Percentiles rank a stretch among this genome's conserved stretches.
Evolutionary conservation across 2,113 vertebrate species (phyloP).

Genomic region (Neomonachus schauinslandi): DNA sequence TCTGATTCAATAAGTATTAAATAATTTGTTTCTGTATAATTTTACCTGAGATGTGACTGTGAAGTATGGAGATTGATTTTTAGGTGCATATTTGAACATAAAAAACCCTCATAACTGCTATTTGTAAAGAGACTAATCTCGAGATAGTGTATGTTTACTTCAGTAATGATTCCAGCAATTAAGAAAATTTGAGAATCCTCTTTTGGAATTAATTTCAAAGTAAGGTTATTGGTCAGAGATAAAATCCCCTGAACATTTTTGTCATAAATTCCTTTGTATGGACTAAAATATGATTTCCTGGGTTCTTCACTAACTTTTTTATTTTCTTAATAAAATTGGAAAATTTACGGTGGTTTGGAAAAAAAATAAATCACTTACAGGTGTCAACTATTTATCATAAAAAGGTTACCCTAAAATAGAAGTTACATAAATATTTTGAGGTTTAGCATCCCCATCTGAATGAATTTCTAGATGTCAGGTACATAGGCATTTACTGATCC

Average conservation of each 20-base stretch:
- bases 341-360: background rate
- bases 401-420: background rate
- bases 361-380: background rate
- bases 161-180: background rate
- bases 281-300: background rate
- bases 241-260: background rate
- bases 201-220: conserved; percentile 37
- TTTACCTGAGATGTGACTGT: background rate
- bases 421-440: background rate
- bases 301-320: background rate
- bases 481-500: background rate
- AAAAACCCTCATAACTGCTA: background rate
- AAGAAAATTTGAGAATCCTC: background rate
- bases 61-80: conserved; percentile 7
- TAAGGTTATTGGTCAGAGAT: background rate
- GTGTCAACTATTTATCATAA: background rate
- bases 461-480: background rate
- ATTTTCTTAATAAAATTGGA: background rate
- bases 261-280: background rate
- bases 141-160: background rate
- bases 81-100: background rate
- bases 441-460: background rate
- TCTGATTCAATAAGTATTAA: conserved; percentile 41
- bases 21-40: conserved; percentile 48
- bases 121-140: conserved; percentile 7